Percentiles rank a stretch among this genome's conserved stretches.
Evolutionary conservation across 2,888 invertebrate genomes (phyloP).

Genomic region (Nymphalis urticae): DNA sequence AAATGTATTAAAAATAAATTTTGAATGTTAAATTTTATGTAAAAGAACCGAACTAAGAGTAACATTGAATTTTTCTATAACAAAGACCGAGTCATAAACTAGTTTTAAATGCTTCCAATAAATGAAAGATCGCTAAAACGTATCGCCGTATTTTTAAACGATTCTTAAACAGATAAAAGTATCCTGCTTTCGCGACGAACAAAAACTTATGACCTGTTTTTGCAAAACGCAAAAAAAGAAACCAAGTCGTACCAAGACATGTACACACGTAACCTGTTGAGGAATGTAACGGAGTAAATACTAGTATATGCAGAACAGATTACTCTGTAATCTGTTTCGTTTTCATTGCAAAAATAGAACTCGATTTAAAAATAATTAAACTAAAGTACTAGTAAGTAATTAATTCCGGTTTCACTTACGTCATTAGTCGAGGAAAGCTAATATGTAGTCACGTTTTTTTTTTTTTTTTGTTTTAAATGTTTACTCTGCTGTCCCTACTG

Average conservation of each 20-base stretch:
- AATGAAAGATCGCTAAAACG: not conserved
- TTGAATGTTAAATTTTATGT: too few species aligned
- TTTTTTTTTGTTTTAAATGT: too few species aligned
- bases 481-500: too few species aligned
- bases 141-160: not conserved
- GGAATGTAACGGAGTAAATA: constrained; percentile 7
- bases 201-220: constrained; percentile 5
- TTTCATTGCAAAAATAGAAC: too few species aligned
- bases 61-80: not conserved
- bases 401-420: too few species aligned
- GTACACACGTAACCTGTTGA: constrained; percentile 5
- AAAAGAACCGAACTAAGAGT: not conserved
- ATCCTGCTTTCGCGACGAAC: constrained; percentile 4
- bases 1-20: too few species aligned
- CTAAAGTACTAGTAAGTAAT: too few species aligned
- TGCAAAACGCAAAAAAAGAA: constrained; percentile 3
- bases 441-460: too few species aligned
- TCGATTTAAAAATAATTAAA: too few species aligned
- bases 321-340: not conserved
- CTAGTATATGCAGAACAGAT: not conserved
- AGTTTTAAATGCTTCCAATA: not conserved
- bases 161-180: not conserved
- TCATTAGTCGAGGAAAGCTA: too few species aligned
- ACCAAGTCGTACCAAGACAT: constrained; percentile 5
- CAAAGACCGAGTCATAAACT: not conserved